Conservation (phyloP, 2,797 vertebrate genomes). For the Peromyscus eremicus region DNA sequence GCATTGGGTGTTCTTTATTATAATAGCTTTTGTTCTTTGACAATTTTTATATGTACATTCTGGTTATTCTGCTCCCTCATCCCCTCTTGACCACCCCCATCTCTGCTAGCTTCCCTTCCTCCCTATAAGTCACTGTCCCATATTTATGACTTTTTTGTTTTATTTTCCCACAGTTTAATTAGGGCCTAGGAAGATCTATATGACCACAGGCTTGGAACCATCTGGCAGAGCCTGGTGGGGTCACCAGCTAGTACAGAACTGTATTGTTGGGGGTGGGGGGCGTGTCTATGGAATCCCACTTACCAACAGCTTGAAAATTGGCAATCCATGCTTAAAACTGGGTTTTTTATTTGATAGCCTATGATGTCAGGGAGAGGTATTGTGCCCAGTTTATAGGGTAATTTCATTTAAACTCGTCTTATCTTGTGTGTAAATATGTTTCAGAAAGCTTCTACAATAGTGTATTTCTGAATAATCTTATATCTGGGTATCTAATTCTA, state of each 20-base stretch:
- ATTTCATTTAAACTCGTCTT: background rate
- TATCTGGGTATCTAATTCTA: background rate
- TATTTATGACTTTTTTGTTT: background rate
- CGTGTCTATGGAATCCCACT: background rate
- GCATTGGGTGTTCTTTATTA: background rate
- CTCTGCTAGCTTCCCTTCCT: background rate
- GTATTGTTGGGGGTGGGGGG: background rate
- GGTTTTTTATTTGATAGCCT: background rate
- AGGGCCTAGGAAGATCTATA: background rate
- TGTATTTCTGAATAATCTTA: background rate
- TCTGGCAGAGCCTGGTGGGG: background rate
- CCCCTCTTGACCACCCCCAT: no score
- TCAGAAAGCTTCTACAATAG: background rate
- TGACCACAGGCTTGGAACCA: background rate
- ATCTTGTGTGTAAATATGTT: background rate
- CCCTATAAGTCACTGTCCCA: no score
- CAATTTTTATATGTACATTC: background rate
- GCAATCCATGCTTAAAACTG: background rate
- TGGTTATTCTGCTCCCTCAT: background rate
- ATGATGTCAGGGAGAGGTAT: background rate
- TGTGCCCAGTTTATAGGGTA: background rate
- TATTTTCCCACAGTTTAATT: background rate
- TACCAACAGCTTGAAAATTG: background rate
- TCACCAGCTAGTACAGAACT: background rate
- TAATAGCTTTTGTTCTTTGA: background rate